Percentiles rank a stretch among this genome's conserved stretches.
Evolutionary conservation across 2,113 vertebrate species (phyloP).

Genomic region (Origma solitaria): DNA sequence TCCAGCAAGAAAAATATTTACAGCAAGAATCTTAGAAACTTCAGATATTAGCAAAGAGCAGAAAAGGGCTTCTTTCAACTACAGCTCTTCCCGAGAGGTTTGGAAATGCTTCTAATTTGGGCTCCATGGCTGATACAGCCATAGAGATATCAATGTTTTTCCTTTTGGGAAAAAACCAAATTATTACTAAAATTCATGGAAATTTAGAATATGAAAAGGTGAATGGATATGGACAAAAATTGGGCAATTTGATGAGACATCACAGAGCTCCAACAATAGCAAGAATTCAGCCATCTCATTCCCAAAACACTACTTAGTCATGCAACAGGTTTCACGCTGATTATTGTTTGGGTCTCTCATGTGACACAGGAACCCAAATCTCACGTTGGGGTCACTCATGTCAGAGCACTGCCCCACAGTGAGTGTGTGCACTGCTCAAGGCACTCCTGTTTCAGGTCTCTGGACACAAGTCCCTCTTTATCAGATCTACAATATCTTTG

Average conservation of each 20-base stretch:
- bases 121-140: not conserved
- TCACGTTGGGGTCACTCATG: not conserved
- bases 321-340: not conserved
- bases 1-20: not conserved
- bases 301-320: not conserved
- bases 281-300: not conserved
- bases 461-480: not conserved
- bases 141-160: not conserved
- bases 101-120: not conserved
- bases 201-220: not conserved
- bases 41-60: not conserved
- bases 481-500: not conserved
- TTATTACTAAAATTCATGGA: not conserved
- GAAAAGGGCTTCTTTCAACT: not conserved
- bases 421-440: not conserved
- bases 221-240: not conserved
- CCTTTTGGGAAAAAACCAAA: not conserved
- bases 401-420: not conserved
- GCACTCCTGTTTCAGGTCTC: not conserved
- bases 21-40: not conserved
- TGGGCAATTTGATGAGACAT: not conserved
- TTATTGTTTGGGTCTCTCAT: not conserved
- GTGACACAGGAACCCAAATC: not conserved
- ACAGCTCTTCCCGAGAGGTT: not conserved
- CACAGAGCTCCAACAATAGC: not conserved